Percentiles rank a stretch among this genome's conserved stretches.
Conservation (phyloP, 1,140 invertebrate species). For the Anthonomus grandis region DNA sequence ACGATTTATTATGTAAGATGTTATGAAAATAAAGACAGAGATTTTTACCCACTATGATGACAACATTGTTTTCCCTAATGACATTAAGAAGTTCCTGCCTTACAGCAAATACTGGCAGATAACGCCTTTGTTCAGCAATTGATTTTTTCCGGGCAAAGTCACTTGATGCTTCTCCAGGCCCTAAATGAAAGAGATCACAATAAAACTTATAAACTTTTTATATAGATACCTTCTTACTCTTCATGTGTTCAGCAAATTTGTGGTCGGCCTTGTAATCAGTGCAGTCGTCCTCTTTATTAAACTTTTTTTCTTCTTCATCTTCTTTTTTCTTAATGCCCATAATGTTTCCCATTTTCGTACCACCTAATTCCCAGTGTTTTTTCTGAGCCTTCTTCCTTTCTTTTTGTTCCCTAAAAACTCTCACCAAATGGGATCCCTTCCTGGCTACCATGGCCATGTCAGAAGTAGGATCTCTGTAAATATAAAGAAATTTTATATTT, state of each 20-base stretch:
- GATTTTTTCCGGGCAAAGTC: constrained; percentile 88
- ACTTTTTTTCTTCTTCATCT: constrained; percentile 66
- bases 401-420: constrained; percentile 91
- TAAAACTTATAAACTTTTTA: neutral
- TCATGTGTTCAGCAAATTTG: constrained; percentile 96
- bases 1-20: constrained; percentile 52
- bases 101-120: constrained; percentile 93
- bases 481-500: constrained; percentile 30
- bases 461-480: constrained; percentile 82
- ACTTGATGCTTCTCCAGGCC: constrained; percentile 65
- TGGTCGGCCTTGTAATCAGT: constrained; percentile 83
- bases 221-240: constrained; percentile 42
- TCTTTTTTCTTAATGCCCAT: constrained; percentile 90
- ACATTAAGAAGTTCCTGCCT: constrained; percentile 90
- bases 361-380: constrained; percentile 98
- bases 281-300: constrained; percentile 58
- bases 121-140: constrained; percentile 85
- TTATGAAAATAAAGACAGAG: constrained; percentile 45
- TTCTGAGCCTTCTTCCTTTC: constrained; percentile 94
- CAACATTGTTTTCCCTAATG: constrained; percentile 92
- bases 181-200: neutral
- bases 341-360: constrained; percentile 95
- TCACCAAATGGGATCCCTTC: constrained; percentile 92
- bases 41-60: constrained; percentile 79
- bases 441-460: constrained; percentile 96